Evolutionary conservation across 1,140 invertebrate genomes (phyloP).

Genomic region (Conus betulinus): DNA sequence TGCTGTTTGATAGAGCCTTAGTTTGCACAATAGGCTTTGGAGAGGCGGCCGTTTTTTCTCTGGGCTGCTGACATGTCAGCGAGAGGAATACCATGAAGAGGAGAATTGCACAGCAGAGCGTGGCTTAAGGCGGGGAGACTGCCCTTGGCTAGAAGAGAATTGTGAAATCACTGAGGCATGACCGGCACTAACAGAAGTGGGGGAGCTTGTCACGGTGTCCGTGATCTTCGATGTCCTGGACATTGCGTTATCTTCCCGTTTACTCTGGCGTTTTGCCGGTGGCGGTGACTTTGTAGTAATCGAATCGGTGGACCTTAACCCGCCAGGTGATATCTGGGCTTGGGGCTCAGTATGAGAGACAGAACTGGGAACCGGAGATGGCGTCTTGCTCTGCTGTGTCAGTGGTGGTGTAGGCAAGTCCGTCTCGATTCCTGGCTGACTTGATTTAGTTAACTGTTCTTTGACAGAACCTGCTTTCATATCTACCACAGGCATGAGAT

Average conservation of each 20-base stretch:
- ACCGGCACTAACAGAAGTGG: not conserved
- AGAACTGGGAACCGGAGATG: too few relatives aligned
- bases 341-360: too few relatives aligned
- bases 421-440: not conserved
- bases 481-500: too few relatives aligned
- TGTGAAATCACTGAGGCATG: not conserved
- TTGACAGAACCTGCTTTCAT: not conserved
- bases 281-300: not conserved
- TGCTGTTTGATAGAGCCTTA: not conserved
- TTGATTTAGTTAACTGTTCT: not conserved
- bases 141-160: not conserved
- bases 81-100: not conserved
- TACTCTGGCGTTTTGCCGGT: too few relatives aligned
- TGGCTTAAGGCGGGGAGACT: not conserved
- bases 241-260: too few relatives aligned
- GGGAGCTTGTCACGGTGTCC: not conserved
- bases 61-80: constrained; percentile 5
- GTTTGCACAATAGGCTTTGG: not conserved
- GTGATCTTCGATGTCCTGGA: not conserved
- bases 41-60: not conserved
- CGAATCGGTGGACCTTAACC: not conserved
- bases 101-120: not conserved
- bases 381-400: not conserved
- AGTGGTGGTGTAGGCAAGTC: not conserved
- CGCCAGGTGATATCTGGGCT: not conserved